phyloP scores from a whole-genome alignment of 2,113 vertebrate genomes.

The Cheilinus undulatus region DNA sequence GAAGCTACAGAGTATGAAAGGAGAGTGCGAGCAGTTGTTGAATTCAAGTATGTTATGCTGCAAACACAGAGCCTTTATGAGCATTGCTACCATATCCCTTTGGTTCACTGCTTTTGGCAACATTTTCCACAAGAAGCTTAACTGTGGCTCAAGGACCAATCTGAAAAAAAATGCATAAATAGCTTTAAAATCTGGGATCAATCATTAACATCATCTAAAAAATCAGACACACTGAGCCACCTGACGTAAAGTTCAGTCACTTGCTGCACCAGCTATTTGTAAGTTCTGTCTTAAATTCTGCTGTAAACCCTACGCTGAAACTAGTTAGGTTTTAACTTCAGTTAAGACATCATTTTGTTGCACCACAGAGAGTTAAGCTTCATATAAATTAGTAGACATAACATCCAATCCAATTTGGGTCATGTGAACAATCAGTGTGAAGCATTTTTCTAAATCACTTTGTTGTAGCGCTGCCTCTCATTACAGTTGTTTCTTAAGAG shows the following conservation, averaged over 20 bases:
- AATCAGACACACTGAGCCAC: conserved; percentile 22
- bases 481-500: too few species aligned
- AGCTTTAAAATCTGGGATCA: conserved; percentile 32
- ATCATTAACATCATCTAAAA: conserved; percentile 23
- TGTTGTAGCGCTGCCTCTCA: too few species aligned
- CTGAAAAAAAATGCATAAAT: conserved; percentile 37
- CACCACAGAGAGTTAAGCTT: too few species aligned
- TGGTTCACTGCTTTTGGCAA: conserved; percentile 51
- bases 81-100: conserved; percentile 30
- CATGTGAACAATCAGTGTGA: too few species aligned
- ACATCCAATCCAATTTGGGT: too few species aligned
- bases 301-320: too few species aligned
- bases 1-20: conserved; percentile 40
- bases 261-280: too few species aligned
- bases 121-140: conserved; percentile 5
- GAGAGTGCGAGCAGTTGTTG: conserved; percentile 52
- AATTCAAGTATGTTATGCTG: conserved; percentile 69
- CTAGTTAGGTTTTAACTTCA: too few species aligned
- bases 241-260: conserved; percentile 40
- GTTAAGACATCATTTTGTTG: too few species aligned
- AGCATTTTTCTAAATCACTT: too few species aligned
- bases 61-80: conserved; percentile 44
- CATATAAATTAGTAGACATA: too few species aligned
- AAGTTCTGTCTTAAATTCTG: too few species aligned
- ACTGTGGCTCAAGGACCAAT: conserved; percentile 12